Base-by-base conservation (phyloP, 2,797 vertebrate genomes). In the Anguilla anguilla region DNA sequence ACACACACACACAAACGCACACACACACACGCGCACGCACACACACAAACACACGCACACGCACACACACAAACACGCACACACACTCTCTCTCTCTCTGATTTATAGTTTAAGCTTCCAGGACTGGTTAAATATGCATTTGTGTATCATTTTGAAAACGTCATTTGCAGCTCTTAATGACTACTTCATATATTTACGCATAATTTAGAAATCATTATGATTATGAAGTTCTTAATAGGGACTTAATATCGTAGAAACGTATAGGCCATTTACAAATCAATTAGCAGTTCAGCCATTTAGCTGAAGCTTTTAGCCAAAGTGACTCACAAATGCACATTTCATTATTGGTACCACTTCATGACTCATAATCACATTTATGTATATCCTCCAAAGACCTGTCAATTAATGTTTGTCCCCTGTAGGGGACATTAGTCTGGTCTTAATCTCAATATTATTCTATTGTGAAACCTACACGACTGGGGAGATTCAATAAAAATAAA, bases 141-240 rank as follows among this genome's bases (percentile, higher is more conserved):
- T 46, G 15, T 77, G 83, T 49, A 84, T 84, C 89, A 89, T 88
- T 88, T 85, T 31, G 84, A 85, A 86, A 7, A 31, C 39, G 4
- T 81, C 90, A 4, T 0, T 39, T 84, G 28, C 57, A 49, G 67
- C 84, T 53, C 87, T 77, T 35, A 77, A 43, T 19, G 31, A 17
- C 72, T 19, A 91, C 67, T 19, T 91, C 91, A 93, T 91, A 86
- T 89, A 92, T 88, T 93, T 92, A 91, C 94, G 89, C 92, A 92
- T 94, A 91, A 94, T 94, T 93, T 92, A 94, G 90, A 90, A 82
- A 35, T 88, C 72, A 85, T 55, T 92, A 87, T 51, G 49, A 51
- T 89, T 46, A 88, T 91, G 89, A 86, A 15, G 85, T 39, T 22
- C 61, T 67, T 67, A 67, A 67, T 67, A 25, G 22, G 61, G 22